Percentiles rank a stretch among this genome's conserved stretches.
Evolutionary conservation across 2,888 invertebrate species (phyloP).

Genomic region (Ischnus inquisitorius): DNA sequence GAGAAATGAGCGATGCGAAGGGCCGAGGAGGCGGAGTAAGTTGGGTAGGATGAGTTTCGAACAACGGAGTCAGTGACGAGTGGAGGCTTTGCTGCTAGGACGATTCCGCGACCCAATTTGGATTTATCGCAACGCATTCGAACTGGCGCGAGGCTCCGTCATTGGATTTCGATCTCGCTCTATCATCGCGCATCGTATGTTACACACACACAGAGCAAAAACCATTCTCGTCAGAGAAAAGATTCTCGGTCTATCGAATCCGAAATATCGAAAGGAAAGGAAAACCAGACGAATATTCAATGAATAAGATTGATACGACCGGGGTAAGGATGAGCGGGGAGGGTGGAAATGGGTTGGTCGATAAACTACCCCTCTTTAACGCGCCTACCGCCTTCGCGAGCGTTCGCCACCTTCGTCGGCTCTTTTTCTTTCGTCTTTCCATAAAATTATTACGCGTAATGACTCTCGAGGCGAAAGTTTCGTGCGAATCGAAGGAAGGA

Average conservation of each 20-base stretch:
- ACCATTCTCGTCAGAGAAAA: background rate
- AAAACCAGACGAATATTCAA: conserved; percentile 2
- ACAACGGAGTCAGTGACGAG: conserved; percentile 79
- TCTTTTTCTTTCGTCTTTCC: conserved; percentile 46
- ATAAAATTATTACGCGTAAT: conserved; percentile 57
- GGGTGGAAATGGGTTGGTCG: conserved; percentile 54
- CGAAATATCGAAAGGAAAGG: background rate
- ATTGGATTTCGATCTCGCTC: conserved; percentile 20
- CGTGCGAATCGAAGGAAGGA: background rate
- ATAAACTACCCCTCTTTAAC: conserved; percentile 39
- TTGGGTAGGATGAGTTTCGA: conserved; percentile 73
- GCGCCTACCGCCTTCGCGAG: background rate
- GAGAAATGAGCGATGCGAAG: conserved; percentile 51
- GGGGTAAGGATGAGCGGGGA: conserved; percentile 23
- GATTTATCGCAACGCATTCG: conserved; percentile 68
- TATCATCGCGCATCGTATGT: background rate
- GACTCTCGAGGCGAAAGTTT: background rate
- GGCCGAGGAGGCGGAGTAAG: conserved; percentile 44
- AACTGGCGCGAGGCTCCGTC: conserved; percentile 35
- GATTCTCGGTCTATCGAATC: conserved; percentile 6
- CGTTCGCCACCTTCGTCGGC: conserved; percentile 34
- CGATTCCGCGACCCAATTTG: conserved; percentile 72
- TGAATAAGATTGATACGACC: conserved; percentile 21
- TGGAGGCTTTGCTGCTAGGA: conserved; percentile 76
- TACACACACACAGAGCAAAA: background rate